Conservation (phyloP, 2,888 invertebrate genomes). For the Conops quadrifasciatus region DNA sequence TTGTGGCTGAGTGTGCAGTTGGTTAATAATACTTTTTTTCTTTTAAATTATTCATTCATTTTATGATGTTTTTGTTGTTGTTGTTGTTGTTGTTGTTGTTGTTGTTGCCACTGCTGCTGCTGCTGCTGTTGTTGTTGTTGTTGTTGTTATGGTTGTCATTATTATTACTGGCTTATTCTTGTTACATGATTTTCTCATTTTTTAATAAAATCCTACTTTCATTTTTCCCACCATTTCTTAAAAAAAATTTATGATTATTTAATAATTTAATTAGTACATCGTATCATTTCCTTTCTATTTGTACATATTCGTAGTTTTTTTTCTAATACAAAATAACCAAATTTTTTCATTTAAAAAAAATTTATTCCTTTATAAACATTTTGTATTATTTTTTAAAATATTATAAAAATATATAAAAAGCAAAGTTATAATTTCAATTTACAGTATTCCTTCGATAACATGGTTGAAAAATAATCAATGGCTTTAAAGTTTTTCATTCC, state of each 20-base stretch:
- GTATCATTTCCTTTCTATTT: no score
- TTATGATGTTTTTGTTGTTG: neutral
- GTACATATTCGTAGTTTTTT: no score
- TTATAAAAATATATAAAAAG: no score
- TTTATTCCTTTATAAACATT: no score
- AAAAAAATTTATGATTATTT: neutral
- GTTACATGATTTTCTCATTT: neutral
- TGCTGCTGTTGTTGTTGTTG: conserved; percentile 6
- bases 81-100: conserved; percentile 4
- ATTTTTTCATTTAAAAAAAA: no score
- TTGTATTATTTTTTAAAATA: no score
- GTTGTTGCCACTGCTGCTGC: neutral
- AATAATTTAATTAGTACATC: neutral
- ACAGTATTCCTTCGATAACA: no score
- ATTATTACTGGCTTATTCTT: neutral
- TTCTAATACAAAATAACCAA: no score
- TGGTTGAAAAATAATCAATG: no score
- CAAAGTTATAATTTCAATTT: no score
- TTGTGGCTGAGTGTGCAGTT: neutral
- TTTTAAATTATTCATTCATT: neutral
- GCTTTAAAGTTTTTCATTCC: no score
- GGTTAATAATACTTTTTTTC: neutral
- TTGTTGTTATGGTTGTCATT: neutral
- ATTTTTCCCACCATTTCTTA: neutral
- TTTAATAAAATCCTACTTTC: neutral